These are phyloP conservation scores for Trichonephila inaurata DNA, from an alignment of 1,140 invertebrate genomes.

Conservation along the genomic window DNA sequence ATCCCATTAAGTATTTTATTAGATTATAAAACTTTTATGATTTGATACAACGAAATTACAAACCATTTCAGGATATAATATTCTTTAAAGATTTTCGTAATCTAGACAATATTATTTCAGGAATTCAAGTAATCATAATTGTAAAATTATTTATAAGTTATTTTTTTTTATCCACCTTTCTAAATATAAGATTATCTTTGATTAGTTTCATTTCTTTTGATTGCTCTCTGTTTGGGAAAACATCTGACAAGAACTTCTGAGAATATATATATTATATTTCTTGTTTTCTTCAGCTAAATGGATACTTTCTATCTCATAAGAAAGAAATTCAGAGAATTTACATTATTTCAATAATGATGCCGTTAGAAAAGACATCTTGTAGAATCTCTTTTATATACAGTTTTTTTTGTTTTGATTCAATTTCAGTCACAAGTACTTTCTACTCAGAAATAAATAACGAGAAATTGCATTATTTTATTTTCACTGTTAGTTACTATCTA, in stretches of 20 bases:
- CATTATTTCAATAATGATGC: constrained; percentile 13
- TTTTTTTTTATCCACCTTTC: not conserved
- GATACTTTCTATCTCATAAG: too few relatives aligned
- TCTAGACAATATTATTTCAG: too few relatives aligned
- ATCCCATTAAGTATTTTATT: too few relatives aligned
- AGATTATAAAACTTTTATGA: too few relatives aligned
- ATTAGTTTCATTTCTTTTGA: not conserved
- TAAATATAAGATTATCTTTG: not conserved
- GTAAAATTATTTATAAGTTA: too few relatives aligned
- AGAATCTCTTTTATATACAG: not conserved
- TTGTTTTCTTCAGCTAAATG: too few relatives aligned
- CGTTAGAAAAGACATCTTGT: not conserved
- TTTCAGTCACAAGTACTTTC: not conserved
- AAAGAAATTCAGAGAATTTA: not conserved
- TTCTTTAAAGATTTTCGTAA: too few relatives aligned
- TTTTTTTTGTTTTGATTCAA: not conserved
- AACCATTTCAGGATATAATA: too few relatives aligned
- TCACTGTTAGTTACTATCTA: not conserved
- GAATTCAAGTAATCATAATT: too few relatives aligned
- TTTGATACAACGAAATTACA: too few relatives aligned
- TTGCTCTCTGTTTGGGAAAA: not conserved
- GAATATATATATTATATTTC: not conserved
- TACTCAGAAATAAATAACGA: not conserved
- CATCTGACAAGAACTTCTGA: not conserved
- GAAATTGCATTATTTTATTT: not conserved